Percentiles rank a stretch among this genome's conserved stretches.
Evolutionary conservation across 2,113 vertebrate species (phyloP).

Genomic region (Irena cyanogastra): DNA sequence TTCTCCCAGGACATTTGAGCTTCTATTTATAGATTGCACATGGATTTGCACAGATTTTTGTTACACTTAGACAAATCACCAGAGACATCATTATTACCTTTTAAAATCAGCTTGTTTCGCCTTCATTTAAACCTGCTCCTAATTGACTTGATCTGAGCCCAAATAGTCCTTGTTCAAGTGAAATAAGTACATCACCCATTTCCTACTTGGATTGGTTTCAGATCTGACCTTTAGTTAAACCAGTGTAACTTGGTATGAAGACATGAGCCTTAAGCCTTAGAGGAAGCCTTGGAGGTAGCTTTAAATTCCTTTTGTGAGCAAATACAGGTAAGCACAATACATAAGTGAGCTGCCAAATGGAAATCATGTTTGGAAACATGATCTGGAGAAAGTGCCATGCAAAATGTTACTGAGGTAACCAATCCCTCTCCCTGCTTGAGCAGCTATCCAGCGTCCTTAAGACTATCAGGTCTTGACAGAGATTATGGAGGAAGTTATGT

Average conservation of each 20-base stretch:
- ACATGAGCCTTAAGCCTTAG: neutral
- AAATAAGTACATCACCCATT: neutral
- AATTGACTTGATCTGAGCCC: neutral
- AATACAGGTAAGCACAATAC: neutral
- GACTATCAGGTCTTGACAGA: neutral
- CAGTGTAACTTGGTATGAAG: neutral
- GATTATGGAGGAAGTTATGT: neutral
- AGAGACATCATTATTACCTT: neutral
- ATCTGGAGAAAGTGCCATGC: neutral
- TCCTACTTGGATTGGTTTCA: neutral
- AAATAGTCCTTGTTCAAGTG: neutral
- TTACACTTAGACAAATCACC: neutral
- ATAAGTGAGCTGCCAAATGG: neutral
- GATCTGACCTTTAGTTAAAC: neutral
- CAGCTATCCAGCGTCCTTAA: neutral
- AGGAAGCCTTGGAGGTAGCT: neutral
- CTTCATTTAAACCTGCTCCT: neutral
- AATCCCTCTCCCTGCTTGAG: neutral
- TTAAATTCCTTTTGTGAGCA: neutral
- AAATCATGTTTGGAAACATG: neutral
- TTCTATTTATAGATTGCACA: neutral
- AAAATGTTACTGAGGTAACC: neutral
- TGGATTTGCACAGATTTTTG: constrained; percentile 10
- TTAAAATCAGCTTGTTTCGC: neutral
- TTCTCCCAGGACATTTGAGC: neutral